A percentile compares a stretch with the other conserved stretches of the same genome.
Conservation (phyloP, 2,113 vertebrate genomes). For the Indicator maculatus region DNA sequence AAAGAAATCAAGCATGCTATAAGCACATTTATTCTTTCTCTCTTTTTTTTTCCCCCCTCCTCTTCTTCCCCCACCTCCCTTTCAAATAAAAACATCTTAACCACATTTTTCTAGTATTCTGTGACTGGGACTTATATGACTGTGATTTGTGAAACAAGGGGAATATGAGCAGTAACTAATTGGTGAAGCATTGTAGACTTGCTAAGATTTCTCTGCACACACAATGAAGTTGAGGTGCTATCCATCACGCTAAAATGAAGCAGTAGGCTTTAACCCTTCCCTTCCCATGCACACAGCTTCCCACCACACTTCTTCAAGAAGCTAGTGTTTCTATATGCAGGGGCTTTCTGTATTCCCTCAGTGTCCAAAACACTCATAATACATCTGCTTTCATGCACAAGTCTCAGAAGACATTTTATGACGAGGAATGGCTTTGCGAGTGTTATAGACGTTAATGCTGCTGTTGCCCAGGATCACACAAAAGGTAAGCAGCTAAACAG, state of each 20-base stretch:
- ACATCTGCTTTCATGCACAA: background rate
- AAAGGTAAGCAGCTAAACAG: background rate
- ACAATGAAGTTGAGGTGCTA: background rate
- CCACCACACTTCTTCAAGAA: background rate
- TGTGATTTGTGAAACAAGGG: conserved; percentile 16
- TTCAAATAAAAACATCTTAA: background rate
- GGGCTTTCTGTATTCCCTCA: background rate
- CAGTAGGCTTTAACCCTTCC: background rate
- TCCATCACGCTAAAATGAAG: background rate
- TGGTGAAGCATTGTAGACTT: background rate
- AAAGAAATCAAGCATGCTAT: background rate
- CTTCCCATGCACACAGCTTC: rapidly evolving
- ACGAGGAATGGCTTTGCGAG: background rate
- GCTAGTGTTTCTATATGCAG: rapidly evolving
- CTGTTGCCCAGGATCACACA: background rate
- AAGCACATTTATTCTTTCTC: background rate
- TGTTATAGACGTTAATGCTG: rapidly evolving
- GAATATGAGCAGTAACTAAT: background rate
- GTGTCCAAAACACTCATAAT: background rate
- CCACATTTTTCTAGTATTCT: background rate
- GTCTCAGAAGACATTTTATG: background rate
- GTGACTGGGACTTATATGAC: background rate
- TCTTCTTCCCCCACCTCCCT: rapidly evolving
- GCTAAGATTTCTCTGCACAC: background rate
- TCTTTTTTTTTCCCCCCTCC: rapidly evolving